phyloP scores from a whole-genome alignment of 2,113 vertebrate genomes.

The Carollia perspicillata region DNA sequence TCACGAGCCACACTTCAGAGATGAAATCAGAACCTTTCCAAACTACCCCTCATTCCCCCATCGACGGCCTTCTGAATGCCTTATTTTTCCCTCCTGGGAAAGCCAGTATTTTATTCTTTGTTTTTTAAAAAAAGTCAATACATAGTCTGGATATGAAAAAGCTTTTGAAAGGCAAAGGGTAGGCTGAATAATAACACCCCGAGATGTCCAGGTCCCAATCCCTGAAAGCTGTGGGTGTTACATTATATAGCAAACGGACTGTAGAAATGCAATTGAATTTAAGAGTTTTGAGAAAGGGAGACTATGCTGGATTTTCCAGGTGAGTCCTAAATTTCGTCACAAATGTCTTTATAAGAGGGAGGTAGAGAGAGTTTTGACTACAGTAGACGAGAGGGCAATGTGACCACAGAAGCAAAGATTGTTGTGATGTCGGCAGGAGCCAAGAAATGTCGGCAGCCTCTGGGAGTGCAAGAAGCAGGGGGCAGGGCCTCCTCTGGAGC shows the following conservation, averaged over 20 bases:
- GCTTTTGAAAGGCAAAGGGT: background rate
- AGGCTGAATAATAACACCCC: background rate
- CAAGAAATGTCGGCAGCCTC: background rate
- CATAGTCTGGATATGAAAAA: background rate
- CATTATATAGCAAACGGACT: background rate
- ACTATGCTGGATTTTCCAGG: background rate
- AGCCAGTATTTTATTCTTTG: background rate
- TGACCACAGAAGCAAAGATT: background rate
- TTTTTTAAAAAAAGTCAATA: background rate
- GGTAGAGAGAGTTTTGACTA: background rate
- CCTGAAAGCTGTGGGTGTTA: background rate
- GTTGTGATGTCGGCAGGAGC: background rate
- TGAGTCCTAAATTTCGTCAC: background rate
- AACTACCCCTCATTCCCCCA: accelerated
- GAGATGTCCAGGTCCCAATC: background rate
- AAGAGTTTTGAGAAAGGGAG: background rate
- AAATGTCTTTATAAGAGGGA: background rate
- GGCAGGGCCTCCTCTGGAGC: background rate
- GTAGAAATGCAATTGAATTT: background rate
- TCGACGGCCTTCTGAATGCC: background rate
- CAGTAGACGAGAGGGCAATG: background rate
- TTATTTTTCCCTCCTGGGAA: background rate
- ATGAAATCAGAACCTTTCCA: background rate
- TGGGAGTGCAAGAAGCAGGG: background rate
- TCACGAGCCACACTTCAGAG: background rate